These are phyloP conservation scores for Dendropsophus ebraccatus DNA, from an alignment of 2,113 vertebrate species.

Conservation along the genomic window DNA sequence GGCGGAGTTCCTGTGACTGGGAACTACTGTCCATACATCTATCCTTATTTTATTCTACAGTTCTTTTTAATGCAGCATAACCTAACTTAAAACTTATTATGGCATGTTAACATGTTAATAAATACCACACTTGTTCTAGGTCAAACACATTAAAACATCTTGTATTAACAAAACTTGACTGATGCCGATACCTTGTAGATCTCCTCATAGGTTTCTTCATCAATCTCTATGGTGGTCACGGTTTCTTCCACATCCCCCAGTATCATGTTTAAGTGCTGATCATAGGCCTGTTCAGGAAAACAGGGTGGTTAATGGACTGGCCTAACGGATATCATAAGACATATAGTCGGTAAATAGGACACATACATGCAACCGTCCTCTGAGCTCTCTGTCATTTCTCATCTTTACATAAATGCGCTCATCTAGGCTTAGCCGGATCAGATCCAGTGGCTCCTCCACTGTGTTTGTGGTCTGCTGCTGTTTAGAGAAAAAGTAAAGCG, in stretches of 20 bases:
- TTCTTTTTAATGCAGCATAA: no score
- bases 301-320: neutral
- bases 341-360: neutral
- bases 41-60: no score
- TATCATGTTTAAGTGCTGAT: constrained; percentile 99
- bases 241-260: constrained; percentile 98
- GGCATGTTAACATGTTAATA: no score
- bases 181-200: constrained; percentile 90
- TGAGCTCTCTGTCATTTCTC: constrained; percentile 95
- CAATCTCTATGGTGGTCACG: constrained; percentile 97
- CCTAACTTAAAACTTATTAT: no score
- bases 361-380: constrained; percentile 93
- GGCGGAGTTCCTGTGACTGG: no score
- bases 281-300: constrained; percentile 83
- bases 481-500: neutral
- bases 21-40: no score
- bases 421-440: constrained; percentile 95
- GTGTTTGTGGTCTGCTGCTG: constrained; percentile 94
- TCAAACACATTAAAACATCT: no score
- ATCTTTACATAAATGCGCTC: constrained; percentile 98
- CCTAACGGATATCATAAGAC: no score
- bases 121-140: no score
- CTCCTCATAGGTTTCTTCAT: constrained; percentile 98
- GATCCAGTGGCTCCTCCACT: constrained; percentile 93
- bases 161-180: neutral